Evolutionary conservation across 2,888 invertebrate genomes (phyloP).

Genomic region (Ennomos erosarius): DNA sequence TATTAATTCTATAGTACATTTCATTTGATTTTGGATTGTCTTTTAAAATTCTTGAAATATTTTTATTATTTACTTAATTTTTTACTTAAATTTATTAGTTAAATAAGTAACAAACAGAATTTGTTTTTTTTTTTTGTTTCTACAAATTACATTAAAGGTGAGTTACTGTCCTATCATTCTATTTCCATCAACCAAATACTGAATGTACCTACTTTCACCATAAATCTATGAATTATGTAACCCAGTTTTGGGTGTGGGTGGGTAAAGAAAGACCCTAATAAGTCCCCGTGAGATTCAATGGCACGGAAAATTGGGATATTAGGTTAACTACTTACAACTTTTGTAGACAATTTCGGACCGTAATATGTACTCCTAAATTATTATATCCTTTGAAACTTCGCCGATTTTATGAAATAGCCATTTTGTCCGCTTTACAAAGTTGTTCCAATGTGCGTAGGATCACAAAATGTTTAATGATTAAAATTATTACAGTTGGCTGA

Average conservation of each 20-base stretch:
- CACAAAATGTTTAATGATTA: neutral
- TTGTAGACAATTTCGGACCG: conserved; percentile 45
- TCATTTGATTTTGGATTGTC: conserved; percentile 5
- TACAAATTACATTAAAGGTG: too few species aligned
- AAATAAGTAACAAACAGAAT: too few species aligned
- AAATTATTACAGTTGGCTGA: too few species aligned
- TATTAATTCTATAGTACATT: neutral
- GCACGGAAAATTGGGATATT: conserved; percentile 53
- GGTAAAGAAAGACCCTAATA: conserved; percentile 47
- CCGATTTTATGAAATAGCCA: conserved; percentile 8
- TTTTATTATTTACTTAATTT: too few species aligned
- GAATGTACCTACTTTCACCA: conserved; percentile 13
- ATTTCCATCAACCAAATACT: conserved; percentile 20
- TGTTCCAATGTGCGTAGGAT: neutral
- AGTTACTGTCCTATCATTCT: neutral
- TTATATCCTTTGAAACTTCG: conserved; percentile 28
- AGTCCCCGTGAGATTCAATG: conserved; percentile 50
- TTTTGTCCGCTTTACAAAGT: neutral
- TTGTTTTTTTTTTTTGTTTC: too few species aligned
- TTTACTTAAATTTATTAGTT: too few species aligned
- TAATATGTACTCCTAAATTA: conserved; percentile 27
- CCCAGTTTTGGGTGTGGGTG: conserved; percentile 32
- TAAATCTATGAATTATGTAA: conserved; percentile 28
- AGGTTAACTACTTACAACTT: conserved; percentile 52
- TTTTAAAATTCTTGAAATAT: neutral